A percentile compares a stretch with the other conserved stretches of the same genome.
phyloP scores from a whole-genome alignment of 2,888 invertebrate genomes.

The Aphrophora alni region DNA sequence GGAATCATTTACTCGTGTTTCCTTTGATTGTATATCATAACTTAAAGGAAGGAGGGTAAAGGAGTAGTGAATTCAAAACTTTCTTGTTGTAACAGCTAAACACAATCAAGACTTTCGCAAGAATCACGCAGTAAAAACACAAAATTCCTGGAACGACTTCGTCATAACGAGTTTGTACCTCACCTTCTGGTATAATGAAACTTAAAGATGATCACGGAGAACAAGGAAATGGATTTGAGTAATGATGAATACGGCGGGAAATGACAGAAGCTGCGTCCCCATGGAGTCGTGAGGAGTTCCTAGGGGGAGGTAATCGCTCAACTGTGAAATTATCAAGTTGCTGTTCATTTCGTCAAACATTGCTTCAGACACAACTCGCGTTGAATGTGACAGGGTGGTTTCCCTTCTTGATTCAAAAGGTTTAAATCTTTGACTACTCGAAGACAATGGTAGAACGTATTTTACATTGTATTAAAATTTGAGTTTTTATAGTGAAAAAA shows the following conservation, averaged over 20 bases:
- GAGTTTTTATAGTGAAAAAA: no score
- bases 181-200: not conserved
- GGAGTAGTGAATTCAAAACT: no score
- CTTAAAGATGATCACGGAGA: not conserved
- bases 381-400: not conserved
- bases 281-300: not conserved
- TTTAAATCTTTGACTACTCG: no score
- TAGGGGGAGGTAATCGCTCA: not conserved
- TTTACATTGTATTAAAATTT: no score
- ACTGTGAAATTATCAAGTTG: not conserved
- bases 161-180: not conserved
- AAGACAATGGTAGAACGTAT: no score
- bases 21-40: no score
- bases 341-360: not conserved
- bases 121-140: not conserved
- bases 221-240: slow-evolving; percentile 9
- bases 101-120: no score
- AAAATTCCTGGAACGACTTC: not conserved
- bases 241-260: not conserved
- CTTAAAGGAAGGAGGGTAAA: no score
- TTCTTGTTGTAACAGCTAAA: no score
- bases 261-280: not conserved
- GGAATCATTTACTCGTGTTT: no score
- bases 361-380: not conserved
- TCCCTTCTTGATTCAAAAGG: not conserved